phyloP scores from a whole-genome alignment of 2,888 invertebrate species.

The Drosophila prostipennis region DNA sequence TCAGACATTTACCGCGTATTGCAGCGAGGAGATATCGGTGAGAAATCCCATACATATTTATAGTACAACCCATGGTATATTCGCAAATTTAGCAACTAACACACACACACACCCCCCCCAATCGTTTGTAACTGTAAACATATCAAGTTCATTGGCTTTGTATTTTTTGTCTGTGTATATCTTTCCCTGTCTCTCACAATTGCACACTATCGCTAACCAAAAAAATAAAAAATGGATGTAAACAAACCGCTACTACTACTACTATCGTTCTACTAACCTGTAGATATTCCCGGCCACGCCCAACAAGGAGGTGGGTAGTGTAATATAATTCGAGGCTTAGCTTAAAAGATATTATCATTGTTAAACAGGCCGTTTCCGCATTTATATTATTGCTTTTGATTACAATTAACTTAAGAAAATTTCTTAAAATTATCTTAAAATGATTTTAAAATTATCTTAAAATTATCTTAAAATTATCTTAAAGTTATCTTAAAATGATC shows the following conservation, averaged over 20 bases:
- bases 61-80: neutral
- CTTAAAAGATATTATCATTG: too few relatives aligned
- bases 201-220: constrained; percentile 51
- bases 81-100: neutral
- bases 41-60: constrained; percentile 78
- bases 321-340: constrained; percentile 3
- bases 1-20: constrained; percentile 89
- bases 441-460: too few relatives aligned
- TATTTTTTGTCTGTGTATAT: constrained; percentile 50
- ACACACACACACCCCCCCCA: neutral
- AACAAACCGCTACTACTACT: constrained; percentile 36
- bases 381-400: neutral
- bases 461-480: too few relatives aligned
- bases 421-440: too few relatives aligned
- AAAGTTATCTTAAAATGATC: too few relatives aligned
- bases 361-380: neutral
- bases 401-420: neutral
- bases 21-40: constrained; percentile 90
- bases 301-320: constrained; percentile 83
- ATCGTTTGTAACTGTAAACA: constrained; percentile 7
- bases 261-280: constrained; percentile 48
- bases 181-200: constrained; percentile 47
- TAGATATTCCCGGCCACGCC: constrained; percentile 85
- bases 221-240: constrained; percentile 53
- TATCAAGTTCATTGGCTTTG: constrained; percentile 45